These are phyloP conservation scores for Ctenopoma kingsleyae DNA, from an alignment of 2,797 vertebrate species.

Conservation along the genomic window DNA sequence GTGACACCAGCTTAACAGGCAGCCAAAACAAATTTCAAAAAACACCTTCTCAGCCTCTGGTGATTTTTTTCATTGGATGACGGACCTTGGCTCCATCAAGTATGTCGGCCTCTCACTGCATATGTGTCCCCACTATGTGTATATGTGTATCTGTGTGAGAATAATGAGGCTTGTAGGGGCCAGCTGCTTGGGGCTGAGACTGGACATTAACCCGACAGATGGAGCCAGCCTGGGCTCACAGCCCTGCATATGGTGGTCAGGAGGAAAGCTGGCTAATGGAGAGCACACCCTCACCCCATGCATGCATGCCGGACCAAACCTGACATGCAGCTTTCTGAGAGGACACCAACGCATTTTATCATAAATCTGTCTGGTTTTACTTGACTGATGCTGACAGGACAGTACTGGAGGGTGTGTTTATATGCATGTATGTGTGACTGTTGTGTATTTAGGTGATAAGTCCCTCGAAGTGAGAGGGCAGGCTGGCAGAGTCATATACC, in stretches of 20 bases:
- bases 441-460: slow-evolving; percentile 6
- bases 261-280: slow-evolving; percentile 80
- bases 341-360: slow-evolving; percentile 53
- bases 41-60: slow-evolving; percentile 63
- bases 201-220: slow-evolving; percentile 87
- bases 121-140: slow-evolving; percentile 31
- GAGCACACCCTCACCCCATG: slow-evolving; percentile 25
- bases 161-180: slow-evolving; percentile 84
- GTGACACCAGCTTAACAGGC: slow-evolving; percentile 47
- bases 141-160: slow-evolving; percentile 55
- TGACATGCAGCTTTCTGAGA: slow-evolving; percentile 43
- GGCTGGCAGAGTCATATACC: slow-evolving; percentile 67
- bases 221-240: slow-evolving; percentile 81
- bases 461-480: slow-evolving; percentile 51
- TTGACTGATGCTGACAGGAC: slow-evolving; percentile 48
- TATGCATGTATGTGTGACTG: slow-evolving; percentile 10
- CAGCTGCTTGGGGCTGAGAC: slow-evolving; percentile 86
- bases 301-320: slow-evolving; percentile 38
- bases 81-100: slow-evolving; percentile 58
- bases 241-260: slow-evolving; percentile 84
- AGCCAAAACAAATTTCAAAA: slow-evolving; percentile 69
- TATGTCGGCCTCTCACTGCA: slow-evolving; percentile 43
- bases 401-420: slow-evolving; percentile 29
- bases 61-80: slow-evolving; percentile 65
- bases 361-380: slow-evolving; percentile 49